phyloP scores from a whole-genome alignment of 2,888 invertebrate species.

The Stenodema calcarata region DNA sequence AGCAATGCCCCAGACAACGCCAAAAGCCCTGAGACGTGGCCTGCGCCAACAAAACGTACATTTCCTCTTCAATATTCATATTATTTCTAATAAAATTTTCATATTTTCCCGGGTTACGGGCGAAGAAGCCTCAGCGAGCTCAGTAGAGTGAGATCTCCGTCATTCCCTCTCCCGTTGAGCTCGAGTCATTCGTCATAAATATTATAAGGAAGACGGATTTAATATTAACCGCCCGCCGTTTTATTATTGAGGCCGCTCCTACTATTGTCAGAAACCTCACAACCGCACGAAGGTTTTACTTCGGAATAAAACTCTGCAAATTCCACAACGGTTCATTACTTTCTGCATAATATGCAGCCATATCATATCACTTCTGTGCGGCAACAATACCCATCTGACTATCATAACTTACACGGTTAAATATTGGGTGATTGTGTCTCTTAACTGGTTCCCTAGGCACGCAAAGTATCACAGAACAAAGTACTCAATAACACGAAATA shows the following conservation, averaged over 20 bases:
- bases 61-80: conserved; percentile 22
- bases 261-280: conserved; percentile 5
- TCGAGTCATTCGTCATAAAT: conserved; percentile 43
- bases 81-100: conserved; percentile 21
- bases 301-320: neutral
- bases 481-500: too few species aligned
- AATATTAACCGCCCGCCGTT: conserved; percentile 25
- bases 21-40: neutral
- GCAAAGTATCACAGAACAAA: too few species aligned
- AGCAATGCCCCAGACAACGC: neutral
- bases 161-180: conserved; percentile 7
- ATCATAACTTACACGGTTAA: too few species aligned
- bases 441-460: too few species aligned
- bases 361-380: too few species aligned
- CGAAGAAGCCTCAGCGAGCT: neutral
- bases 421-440: too few species aligned
- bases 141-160: neutral
- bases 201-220: conserved; percentile 25
- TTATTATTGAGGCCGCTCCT: conserved; percentile 16
- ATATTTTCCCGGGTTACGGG: neutral
- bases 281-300: neutral
- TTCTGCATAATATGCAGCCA: too few species aligned
- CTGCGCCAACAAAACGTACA: neutral
- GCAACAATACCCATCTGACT: too few species aligned
- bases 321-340: too few species aligned